Evolutionary conservation across 2,113 vertebrate species (phyloP), one percentile per base, ranked within the genome.

Genomic region (Prionailurus viverrinus): DNA sequence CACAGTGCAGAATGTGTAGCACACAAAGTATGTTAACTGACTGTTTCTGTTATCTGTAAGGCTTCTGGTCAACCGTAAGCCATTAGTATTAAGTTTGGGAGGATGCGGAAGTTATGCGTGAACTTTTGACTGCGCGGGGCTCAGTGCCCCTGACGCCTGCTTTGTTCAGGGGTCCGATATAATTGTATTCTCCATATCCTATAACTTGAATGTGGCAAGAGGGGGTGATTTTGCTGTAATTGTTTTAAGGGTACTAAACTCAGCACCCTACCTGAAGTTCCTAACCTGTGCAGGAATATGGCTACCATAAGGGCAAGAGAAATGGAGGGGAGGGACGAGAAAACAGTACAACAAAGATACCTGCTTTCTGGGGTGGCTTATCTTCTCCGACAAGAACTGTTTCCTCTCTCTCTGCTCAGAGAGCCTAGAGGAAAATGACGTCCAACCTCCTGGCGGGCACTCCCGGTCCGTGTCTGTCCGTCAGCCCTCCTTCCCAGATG

Each of bases 381-480:
- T 7, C 7, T 13, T 41, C 61, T n/a, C n/a, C 13, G 36, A 29
- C 19, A 29, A 48, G 74, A 15, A 5, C 1, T 3, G 0, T 2
- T 18, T 51, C 41, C 45, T n/a, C 76, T 29, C 36, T 31, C 48
- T 55, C 1, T 27, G 55, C 4, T 48, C 71, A 63, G 39, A 79
- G 78, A 63, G 1, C 65, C 45, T 48, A 4, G 29, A 45, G 1
- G 7, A 6, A 16, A 14, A 23, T 36, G 16, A 33, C 3, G 2
- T 18, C 45, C 1, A 7, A 10, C 14, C 23, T 8, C 33, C 25
- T 0, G 7, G 53, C 2, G 16, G 39, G 45, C 23, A 14, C 7
- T 4, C 7, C 0, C 0, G 33, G 19, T 8, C n/a, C 69, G 4
- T 0, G 0, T 8, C 1, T 0, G 15, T 79, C 13, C 31, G 25